Conservation (phyloP, 2,888 invertebrate genomes). For the Ariolimax columbianus region DNA sequence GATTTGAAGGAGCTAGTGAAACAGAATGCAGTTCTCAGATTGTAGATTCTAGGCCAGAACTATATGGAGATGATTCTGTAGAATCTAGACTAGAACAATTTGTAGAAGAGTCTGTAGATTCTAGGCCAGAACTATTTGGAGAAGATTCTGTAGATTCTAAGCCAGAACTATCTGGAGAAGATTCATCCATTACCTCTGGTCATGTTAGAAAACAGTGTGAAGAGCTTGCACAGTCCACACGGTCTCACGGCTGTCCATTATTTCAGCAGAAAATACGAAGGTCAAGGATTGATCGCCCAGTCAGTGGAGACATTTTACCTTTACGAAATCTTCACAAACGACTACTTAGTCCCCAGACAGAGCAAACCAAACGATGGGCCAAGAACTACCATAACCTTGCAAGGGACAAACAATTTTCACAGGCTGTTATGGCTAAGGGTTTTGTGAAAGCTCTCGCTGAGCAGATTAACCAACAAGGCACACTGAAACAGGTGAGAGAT, state of each 20-base stretch:
- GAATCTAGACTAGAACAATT: not conserved
- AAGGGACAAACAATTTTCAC: constrained; percentile 60
- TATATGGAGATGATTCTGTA: too few relatives aligned
- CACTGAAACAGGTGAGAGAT: not conserved
- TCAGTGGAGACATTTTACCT: too few relatives aligned
- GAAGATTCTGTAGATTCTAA: not conserved
- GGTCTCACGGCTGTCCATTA: constrained; percentile 44
- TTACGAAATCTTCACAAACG: not conserved
- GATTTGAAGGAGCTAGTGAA: constrained; percentile 31
- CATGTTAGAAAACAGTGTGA: constrained; percentile 49
- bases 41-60: not conserved
- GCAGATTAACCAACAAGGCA: constrained; percentile 60
- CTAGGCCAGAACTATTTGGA: constrained; percentile 42
- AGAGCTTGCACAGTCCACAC: constrained; percentile 53
- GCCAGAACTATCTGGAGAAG: constrained; percentile 44
- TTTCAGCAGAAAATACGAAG: constrained; percentile 51
- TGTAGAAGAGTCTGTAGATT: too few relatives aligned
- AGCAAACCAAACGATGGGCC: constrained; percentile 45
- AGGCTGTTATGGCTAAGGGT: constrained; percentile 64
- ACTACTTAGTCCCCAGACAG: constrained; percentile 25
- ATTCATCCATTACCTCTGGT: not conserved
- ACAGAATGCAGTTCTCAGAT: not conserved
- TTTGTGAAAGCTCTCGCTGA: constrained; percentile 68
- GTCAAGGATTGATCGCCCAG: constrained; percentile 44
- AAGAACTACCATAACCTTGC: constrained; percentile 55